These are phyloP conservation scores for Cheilinus undulatus DNA, from an alignment of 2,113 vertebrate genomes.

Conservation along the genomic window DNA sequence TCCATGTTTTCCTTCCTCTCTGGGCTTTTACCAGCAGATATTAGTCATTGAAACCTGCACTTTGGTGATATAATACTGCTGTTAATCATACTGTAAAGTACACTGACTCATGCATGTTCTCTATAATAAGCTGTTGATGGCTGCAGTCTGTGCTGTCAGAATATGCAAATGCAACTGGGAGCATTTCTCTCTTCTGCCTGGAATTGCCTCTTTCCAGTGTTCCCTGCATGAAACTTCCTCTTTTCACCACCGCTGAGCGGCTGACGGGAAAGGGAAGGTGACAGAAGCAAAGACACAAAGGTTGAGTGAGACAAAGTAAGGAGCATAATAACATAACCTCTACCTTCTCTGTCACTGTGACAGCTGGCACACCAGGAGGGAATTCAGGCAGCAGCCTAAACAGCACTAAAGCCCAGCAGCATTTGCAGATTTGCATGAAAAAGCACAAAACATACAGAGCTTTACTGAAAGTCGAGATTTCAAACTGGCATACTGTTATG, in stretches of 20 bases:
- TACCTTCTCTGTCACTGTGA: constrained; percentile 11
- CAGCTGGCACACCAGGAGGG: constrained; percentile 45
- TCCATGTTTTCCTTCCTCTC: background rate
- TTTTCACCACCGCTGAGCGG: background rate
- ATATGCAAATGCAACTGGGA: constrained; percentile 27
- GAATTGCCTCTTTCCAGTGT: background rate
- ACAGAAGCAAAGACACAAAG: constrained; percentile 5
- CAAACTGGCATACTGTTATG: too few relatives aligned
- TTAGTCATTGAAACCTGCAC: constrained; percentile 13
- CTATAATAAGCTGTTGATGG: constrained; percentile 49
- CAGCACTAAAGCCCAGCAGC: background rate
- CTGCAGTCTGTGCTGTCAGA: constrained; percentile 24
- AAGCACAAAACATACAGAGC: too few relatives aligned
- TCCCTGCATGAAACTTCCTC: constrained; percentile 10
- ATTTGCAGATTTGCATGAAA: too few relatives aligned
- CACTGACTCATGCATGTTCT: constrained; percentile 26
- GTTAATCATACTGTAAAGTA: constrained; percentile 26
- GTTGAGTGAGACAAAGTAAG: background rate
- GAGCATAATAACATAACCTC: constrained; percentile 46
- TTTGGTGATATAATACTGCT: background rate
- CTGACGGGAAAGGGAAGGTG: constrained; percentile 10
- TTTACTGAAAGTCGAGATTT: too few relatives aligned
- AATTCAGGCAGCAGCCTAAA: constrained; percentile 13
- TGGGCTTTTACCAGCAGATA: background rate
- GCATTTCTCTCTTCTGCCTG: constrained; percentile 36